These are phyloP conservation scores for Brachypteracias leptosomus DNA, from an alignment of 2,113 vertebrate species.

Conservation along the genomic window DNA sequence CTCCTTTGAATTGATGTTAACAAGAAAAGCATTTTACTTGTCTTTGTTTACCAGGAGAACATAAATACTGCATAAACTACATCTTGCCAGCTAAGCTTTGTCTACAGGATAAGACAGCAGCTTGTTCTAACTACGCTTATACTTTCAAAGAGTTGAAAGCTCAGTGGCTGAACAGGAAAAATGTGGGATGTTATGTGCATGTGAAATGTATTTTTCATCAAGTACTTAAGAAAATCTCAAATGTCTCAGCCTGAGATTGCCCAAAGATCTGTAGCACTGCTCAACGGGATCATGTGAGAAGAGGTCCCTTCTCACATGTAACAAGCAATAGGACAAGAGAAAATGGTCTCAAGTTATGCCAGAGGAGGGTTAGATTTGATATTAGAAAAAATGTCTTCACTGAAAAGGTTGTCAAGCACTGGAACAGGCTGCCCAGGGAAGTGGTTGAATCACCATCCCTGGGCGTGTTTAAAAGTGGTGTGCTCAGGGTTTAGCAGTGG, in stretches of 20 bases:
- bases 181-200: neutral
- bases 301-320: too few species aligned
- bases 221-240: neutral
- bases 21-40: slow-evolving; percentile 41
- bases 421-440: too few species aligned
- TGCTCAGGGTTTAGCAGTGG: too few species aligned
- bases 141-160: slow-evolving; percentile 16
- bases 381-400: too few species aligned
- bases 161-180: neutral
- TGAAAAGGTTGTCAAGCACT: too few species aligned
- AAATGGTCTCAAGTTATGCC: too few species aligned
- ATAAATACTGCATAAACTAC: slow-evolving; percentile 60
- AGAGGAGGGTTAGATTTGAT: too few species aligned
- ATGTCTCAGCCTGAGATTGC: neutral
- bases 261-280: neutral
- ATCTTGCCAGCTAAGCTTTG: slow-evolving; percentile 31
- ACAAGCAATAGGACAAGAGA: too few species aligned
- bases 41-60: slow-evolving; percentile 40
- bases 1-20: slow-evolving; percentile 34
- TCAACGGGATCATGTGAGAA: neutral
- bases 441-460: too few species aligned
- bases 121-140: slow-evolving; percentile 22
- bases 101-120: slow-evolving; percentile 6
- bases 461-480: too few species aligned
- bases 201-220: slow-evolving; percentile 1